Evolutionary conservation across 2,888 invertebrate genomes (phyloP).

Genomic region (Gymnocheta viridis): DNA sequence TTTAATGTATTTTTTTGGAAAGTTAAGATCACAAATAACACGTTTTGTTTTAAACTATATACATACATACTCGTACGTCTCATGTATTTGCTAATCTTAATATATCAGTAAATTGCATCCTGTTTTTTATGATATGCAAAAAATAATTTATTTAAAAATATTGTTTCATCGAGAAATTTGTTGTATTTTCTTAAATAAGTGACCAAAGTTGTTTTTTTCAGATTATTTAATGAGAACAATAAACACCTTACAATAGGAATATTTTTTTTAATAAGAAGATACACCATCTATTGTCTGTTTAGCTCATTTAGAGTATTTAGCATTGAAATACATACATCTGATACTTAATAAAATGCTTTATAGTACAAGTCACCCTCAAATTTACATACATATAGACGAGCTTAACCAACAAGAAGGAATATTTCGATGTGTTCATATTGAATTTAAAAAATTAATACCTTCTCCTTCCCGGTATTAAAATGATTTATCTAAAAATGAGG

Average conservation of each 20-base stretch:
- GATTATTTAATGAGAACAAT: constrained; percentile 52
- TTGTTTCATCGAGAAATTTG: neutral
- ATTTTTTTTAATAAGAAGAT: constrained; percentile 3
- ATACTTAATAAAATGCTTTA: constrained; percentile 59
- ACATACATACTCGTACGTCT: too few species aligned
- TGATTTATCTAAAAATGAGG: constrained; percentile 50
- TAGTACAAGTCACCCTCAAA: constrained; percentile 58
- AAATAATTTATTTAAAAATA: neutral
- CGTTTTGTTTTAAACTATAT: too few species aligned
- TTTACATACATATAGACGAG: neutral
- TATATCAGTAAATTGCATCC: too few species aligned
- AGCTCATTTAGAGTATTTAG: constrained; percentile 48
- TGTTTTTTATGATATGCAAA: neutral
- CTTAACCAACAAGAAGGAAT: neutral
- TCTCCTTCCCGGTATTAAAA: neutral
- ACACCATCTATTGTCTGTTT: constrained; percentile 34
- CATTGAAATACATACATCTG: constrained; percentile 43
- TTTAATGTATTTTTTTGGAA: neutral
- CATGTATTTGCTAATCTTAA: too few species aligned
- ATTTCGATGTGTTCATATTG: constrained; percentile 21
- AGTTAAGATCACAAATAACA: too few species aligned
- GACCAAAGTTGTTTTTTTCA: constrained; percentile 57
- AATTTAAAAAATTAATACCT: constrained; percentile 51
- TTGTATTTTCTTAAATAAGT: constrained; percentile 45
- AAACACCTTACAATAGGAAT: constrained; percentile 60